Evolutionary conservation across 2,888 invertebrate species (phyloP).

Genomic region (Cerceris ruficornis): DNA sequence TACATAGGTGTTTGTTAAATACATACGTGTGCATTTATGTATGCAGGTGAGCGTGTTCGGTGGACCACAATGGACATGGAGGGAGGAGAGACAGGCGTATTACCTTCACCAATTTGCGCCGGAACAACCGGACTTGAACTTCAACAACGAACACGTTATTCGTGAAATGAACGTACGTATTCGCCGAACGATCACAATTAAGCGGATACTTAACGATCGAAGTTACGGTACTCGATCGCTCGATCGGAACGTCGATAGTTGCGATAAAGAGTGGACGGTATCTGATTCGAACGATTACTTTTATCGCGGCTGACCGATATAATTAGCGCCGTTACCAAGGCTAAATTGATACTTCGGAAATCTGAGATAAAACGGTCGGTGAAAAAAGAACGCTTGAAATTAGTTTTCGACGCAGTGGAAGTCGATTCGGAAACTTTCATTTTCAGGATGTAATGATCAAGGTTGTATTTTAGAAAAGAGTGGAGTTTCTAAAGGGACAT

Average conservation of each 20-base stretch:
- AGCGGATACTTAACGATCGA: not conserved
- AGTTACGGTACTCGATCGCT: not conserved
- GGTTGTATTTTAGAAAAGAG: too few species aligned
- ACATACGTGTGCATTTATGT: too few species aligned
- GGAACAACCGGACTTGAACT: slow-evolving; percentile 84
- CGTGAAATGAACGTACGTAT: slow-evolving; percentile 76
- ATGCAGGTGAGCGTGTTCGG: slow-evolving; percentile 81
- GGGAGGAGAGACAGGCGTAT: slow-evolving; percentile 80
- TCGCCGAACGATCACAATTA: slow-evolving; percentile 8
- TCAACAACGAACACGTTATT: slow-evolving; percentile 77
- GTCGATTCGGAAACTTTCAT: too few species aligned
- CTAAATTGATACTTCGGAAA: too few species aligned
- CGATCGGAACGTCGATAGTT: not conserved
- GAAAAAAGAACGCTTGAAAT: too few species aligned
- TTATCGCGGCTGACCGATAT: not conserved
- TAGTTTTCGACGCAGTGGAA: too few species aligned
- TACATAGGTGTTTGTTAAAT: too few species aligned
- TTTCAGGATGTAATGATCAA: too few species aligned
- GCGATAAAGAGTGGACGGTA: not conserved
- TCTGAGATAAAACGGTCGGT: too few species aligned
- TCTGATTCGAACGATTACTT: not conserved
- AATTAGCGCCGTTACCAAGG: not conserved
- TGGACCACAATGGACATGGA: slow-evolving; percentile 83
- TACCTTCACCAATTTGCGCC: slow-evolving; percentile 84
- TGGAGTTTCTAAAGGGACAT: too few species aligned